Percentiles rank a stretch among this genome's conserved stretches.
These are phyloP conservation scores for Leptogaster cylindrica DNA, from an alignment of 2,888 invertebrate species.

Conservation along the genomic window DNA sequence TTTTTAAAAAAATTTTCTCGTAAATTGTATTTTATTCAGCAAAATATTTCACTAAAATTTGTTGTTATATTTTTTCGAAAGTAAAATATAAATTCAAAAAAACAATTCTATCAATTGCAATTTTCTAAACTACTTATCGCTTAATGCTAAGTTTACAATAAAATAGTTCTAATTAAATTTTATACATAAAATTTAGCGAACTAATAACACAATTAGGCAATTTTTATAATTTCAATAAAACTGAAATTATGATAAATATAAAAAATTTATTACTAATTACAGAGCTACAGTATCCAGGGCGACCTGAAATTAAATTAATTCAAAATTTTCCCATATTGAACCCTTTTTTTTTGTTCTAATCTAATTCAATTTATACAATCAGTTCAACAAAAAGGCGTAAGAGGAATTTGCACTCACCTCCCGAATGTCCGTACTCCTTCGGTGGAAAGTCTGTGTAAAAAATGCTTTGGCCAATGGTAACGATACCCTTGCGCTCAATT, in stretches of 20 bases:
- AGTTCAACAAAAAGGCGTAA: too few species aligned
- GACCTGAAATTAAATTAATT: constrained; percentile 26
- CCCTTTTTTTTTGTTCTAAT: too few species aligned
- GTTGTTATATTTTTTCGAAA: too few species aligned
- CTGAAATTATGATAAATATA: constrained; percentile 36
- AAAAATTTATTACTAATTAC: constrained; percentile 37
- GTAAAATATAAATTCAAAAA: constrained; percentile 1
- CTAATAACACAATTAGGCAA: constrained; percentile 17
- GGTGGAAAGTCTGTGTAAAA: constrained; percentile 62
- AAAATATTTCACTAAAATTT: background rate
- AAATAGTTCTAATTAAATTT: constrained; percentile 18
- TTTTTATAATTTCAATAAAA: constrained; percentile 43
- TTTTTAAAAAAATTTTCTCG: too few species aligned
- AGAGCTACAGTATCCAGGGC: constrained; percentile 36
- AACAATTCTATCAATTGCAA: constrained; percentile 1
- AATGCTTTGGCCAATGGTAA: constrained; percentile 62
- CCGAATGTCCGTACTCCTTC: constrained; percentile 57
- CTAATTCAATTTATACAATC: too few species aligned
- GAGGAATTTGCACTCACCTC: constrained; percentile 40
- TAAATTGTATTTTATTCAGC: constrained; percentile 1
- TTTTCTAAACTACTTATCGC: constrained; percentile 12
- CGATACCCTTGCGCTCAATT: constrained; percentile 56
- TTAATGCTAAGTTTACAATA: background rate
- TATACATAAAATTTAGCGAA: constrained; percentile 18
- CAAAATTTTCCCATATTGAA: too few species aligned